Evolutionary conservation across 2,888 invertebrate species (phyloP), one percentile per base, ranked within the genome.

Genomic region (Caenorhabditis doughertyi): DNA sequence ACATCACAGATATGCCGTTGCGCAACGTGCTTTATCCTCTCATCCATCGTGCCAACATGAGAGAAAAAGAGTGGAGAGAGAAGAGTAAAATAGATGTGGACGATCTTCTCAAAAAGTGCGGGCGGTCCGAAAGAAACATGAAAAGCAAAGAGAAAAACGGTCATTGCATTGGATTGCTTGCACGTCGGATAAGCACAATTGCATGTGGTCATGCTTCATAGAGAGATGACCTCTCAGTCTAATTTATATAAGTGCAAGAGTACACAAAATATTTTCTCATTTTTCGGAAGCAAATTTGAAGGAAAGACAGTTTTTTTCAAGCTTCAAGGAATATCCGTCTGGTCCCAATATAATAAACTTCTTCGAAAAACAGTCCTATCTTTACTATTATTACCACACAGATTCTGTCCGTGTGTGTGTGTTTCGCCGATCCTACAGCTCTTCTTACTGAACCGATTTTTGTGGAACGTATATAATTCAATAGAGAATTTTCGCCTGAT

Each of bases 21-120:
- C 73, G 73, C 73, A 74, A 74, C 62, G 73, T 47, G 73, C 47
- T 65, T 74, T 64, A 53, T 42, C 64, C 73, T 73, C 73, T 64
- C 64, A 49, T 64, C 47, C 49, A 56, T 71, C 51, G 51, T 62
- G 60, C 72, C 62, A 53, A 53, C 53, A 18, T 21, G 25, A 62
- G 32, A 72, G n/a, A 35, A 29, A 35, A 35, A 44, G 32, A 58
- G 56, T 47, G 58, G 44, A 62, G 51, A 39, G 25, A 39, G 39
- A 32, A 18, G 8, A 47, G 44, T 3, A 47, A 47, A 47, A 47
- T 18, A 18, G 44, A 47, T 7, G 47, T 39, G 25, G 27, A 44
- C 21, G 29, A 25, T 70, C 32, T n/a, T n/a, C n/a, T 60, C 64
- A 35, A 64, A 62, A 53, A 39, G 73, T 64, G 21, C 62, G 32